A percentile compares a stretch with the other conserved stretches of the same genome.
Conservation (phyloP, 2,888 invertebrate species). For the Pandemis corylana region DNA sequence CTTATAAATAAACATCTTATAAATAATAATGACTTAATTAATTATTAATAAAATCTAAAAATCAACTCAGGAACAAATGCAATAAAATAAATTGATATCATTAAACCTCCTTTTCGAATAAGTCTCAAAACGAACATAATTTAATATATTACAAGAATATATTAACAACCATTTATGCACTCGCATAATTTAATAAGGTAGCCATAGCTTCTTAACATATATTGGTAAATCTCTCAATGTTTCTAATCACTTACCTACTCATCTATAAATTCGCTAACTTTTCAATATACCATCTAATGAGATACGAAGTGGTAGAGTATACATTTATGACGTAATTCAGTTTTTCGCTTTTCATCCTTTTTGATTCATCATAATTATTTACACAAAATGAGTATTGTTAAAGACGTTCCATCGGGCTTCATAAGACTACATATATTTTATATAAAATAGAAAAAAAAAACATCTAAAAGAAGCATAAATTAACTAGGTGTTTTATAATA, state of each 20-base stretch:
- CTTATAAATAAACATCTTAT: constrained; percentile 66
- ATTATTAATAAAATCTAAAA: constrained; percentile 79
- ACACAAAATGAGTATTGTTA: constrained; percentile 82
- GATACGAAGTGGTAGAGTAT: constrained; percentile 82
- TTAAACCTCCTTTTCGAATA: constrained; percentile 71
- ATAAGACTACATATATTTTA: constrained; percentile 54
- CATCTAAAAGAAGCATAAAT: constrained; percentile 36
- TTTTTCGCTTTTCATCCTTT: constrained; percentile 56
- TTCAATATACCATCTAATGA: constrained; percentile 83
- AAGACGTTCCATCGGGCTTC: constrained; percentile 57
- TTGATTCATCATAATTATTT: constrained; percentile 68
- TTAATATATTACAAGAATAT: constrained; percentile 81
- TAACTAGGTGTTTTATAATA: constrained; percentile 37
- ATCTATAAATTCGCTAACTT: constrained; percentile 84
- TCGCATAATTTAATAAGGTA: constrained; percentile 77
- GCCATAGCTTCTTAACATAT: constrained; percentile 79
- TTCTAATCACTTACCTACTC: constrained; percentile 70
- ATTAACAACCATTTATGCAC: constrained; percentile 80
- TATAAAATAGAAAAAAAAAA: constrained; percentile 45
- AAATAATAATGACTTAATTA: constrained; percentile 68
- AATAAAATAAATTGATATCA: constrained; percentile 82
- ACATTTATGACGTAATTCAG: constrained; percentile 75
- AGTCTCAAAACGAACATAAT: constrained; percentile 74
- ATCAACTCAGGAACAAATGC: constrained; percentile 85
- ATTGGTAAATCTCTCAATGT: constrained; percentile 83